Base-by-base conservation (phyloP, 2,113 vertebrate species). In the Mormyrus iriodes region DNA sequence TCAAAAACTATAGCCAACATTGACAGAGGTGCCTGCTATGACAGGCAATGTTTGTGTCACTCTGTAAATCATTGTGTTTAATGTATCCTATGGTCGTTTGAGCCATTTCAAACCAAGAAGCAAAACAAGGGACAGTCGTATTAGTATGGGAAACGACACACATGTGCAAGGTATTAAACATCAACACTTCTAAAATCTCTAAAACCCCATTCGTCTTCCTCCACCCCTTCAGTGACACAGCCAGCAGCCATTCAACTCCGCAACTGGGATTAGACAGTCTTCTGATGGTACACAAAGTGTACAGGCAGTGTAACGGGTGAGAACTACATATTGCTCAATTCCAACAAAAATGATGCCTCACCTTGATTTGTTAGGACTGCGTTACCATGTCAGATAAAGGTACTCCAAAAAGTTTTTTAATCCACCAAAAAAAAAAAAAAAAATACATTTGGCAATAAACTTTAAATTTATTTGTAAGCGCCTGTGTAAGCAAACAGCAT, bases 361-460 rank as follows among this genome's bases (percentile, higher is more conserved):
- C 85, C 48, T 46, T n/a, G 39, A 0, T n/a, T n/a, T 82, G 15
- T 84, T 48, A 84, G 42, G 10, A 13, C 24, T 7, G 27, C 27
- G 42, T 86, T 53, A 55, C 27, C 48, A 53, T 21, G 51, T 86
- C 51, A 17, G 31, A 31, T 10, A 86, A 85, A 52, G 1, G n/a
- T 85, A 85, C 48, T 1, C 15, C 6, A 24, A 27, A 65, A 53
- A n/a, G 39, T 46, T 51, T 53, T 55, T 86, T 31, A 79, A 79
- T 79, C 73, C 15, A 27, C 85, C 52, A 48, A 52, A 84, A 86
- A 53, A 53, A 19, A 91, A 13, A 86, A 86, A 48, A 52, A 84
- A 86, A 53, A 53, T 35, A 91, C 17, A 86, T 90, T 91, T 93
- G 93, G 94, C 92, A 93, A 92, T 90, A 91, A 61, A 61, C 55